phyloP scores from a whole-genome alignment of 2,888 invertebrate species.

The Plutella xylostella region DNA sequence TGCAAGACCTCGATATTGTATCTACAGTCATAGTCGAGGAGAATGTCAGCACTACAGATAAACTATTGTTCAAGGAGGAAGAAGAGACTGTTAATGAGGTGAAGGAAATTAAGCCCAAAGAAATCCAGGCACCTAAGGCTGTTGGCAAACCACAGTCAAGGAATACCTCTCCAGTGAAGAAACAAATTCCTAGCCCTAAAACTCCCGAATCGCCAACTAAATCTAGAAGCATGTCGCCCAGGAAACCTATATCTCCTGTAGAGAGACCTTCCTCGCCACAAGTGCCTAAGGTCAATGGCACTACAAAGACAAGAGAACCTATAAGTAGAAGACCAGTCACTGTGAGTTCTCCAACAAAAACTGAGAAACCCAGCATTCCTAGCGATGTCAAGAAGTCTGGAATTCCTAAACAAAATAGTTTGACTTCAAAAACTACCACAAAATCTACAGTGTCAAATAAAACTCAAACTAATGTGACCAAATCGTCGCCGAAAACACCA shows the following conservation, averaged over 20 bases:
- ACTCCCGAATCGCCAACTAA: constrained; percentile 32
- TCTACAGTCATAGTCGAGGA: constrained; percentile 6
- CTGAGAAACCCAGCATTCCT: constrained; percentile 29
- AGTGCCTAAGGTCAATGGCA: constrained; percentile 35
- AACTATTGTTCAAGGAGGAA: background rate
- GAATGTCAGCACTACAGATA: too few relatives aligned
- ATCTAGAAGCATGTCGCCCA: constrained; percentile 48
- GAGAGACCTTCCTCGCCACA: constrained; percentile 51
- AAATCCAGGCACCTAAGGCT: constrained; percentile 21
- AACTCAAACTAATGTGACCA: constrained; percentile 10
- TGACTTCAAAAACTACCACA: constrained; percentile 29
- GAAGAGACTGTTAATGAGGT: too few relatives aligned
- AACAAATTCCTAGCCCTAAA: constrained; percentile 24
- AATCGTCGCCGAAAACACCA: constrained; percentile 19
- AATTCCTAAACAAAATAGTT: constrained; percentile 35
- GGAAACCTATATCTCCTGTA: constrained; percentile 33
- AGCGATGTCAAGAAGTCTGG: constrained; percentile 38
- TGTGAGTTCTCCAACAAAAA: constrained; percentile 33
- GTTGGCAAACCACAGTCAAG: constrained; percentile 34
- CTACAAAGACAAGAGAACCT: constrained; percentile 42
- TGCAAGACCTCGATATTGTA: constrained; percentile 34
- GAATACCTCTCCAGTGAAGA: constrained; percentile 48
- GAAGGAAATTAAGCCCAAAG: background rate
- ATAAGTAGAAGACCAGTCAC: constrained; percentile 39
- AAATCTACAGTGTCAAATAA: constrained; percentile 30